Evolutionary conservation across 2,888 invertebrate species (phyloP).

Genomic region (Acronicta alni): DNA sequence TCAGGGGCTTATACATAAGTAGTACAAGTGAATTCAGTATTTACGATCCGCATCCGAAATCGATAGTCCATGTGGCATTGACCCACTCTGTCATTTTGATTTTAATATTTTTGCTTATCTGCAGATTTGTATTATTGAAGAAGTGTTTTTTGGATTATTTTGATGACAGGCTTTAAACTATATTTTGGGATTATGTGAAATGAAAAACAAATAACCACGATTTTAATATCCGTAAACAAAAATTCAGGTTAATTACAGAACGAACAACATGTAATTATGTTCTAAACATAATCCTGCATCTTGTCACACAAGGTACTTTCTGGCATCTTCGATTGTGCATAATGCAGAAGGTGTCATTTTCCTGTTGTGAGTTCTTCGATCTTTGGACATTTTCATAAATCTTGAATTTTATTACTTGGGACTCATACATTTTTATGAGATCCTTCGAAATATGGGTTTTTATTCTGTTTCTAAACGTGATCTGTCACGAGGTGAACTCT

Average conservation of each 20-base stretch:
- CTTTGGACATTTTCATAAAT: slow-evolving; percentile 53
- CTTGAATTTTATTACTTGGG: slow-evolving; percentile 58
- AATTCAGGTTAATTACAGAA: background rate
- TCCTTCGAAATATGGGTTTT: slow-evolving; percentile 61
- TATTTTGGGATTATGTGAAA: background rate
- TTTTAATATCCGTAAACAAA: too few relatives aligned
- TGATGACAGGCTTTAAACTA: background rate
- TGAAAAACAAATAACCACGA: background rate
- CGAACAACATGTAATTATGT: slow-evolving; percentile 11
- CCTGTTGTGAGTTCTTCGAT: slow-evolving; percentile 52
- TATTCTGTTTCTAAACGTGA: slow-evolving; percentile 60
- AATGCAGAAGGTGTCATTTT: slow-evolving; percentile 45
- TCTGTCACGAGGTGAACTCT: slow-evolving; percentile 56
- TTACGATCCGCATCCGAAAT: slow-evolving; percentile 69
- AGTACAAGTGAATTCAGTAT: slow-evolving; percentile 70
- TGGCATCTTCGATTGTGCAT: slow-evolving; percentile 44
- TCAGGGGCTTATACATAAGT: slow-evolving; percentile 60
- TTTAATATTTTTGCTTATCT: slow-evolving; percentile 61
- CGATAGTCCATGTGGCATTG: slow-evolving; percentile 74
- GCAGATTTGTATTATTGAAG: slow-evolving; percentile 42
- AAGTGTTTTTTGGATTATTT: slow-evolving; percentile 19
- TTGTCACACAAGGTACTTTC: slow-evolving; percentile 24
- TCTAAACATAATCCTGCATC: slow-evolving; percentile 21
- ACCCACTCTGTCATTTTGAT: slow-evolving; percentile 70
- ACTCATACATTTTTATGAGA: slow-evolving; percentile 70